Evolutionary conservation across 64 coral and sea anemone species (phyloP).

Genomic region (Pachyseris speciosa): DNA sequence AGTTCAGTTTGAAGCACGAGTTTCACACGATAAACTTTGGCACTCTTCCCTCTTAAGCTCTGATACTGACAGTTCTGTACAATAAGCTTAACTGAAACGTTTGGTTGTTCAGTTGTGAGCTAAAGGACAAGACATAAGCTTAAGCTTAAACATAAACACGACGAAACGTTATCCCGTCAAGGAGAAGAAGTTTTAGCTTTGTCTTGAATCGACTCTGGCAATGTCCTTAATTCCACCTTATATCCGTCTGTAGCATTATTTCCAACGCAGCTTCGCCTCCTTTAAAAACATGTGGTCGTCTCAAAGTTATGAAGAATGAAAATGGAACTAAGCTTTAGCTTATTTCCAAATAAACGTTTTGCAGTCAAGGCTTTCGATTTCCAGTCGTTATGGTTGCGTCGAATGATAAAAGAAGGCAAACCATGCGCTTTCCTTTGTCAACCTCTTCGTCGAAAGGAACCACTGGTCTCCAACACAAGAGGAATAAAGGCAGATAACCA

Average conservation of each 20-base stretch:
- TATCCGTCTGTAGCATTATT: not conserved
- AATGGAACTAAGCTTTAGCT: no score
- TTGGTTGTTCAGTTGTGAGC: not conserved
- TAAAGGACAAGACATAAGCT: not conserved
- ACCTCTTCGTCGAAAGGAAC: not conserved
- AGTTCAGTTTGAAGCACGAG: not conserved
- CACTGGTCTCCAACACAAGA: not conserved
- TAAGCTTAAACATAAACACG: no score
- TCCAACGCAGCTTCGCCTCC: not conserved
- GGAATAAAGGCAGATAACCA: slow-evolving; percentile 21
- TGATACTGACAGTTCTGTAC: not conserved
- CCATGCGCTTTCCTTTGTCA: slow-evolving; percentile 8
- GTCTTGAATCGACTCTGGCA: no score
- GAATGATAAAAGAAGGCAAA: not conserved
- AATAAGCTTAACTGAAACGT: no score
- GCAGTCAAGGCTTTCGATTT: not conserved
- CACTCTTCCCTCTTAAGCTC: not conserved
- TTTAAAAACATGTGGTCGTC: not conserved
- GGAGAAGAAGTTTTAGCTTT: no score
- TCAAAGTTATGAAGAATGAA: not conserved
- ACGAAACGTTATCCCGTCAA: not conserved
- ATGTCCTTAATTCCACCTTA: not conserved
- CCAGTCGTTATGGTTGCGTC: not conserved
- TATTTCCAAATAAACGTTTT: not conserved
- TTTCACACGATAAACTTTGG: not conserved